Evolutionary conservation across 2,888 invertebrate genomes (phyloP).

Genomic region (Leptogaster cylindrica): DNA sequence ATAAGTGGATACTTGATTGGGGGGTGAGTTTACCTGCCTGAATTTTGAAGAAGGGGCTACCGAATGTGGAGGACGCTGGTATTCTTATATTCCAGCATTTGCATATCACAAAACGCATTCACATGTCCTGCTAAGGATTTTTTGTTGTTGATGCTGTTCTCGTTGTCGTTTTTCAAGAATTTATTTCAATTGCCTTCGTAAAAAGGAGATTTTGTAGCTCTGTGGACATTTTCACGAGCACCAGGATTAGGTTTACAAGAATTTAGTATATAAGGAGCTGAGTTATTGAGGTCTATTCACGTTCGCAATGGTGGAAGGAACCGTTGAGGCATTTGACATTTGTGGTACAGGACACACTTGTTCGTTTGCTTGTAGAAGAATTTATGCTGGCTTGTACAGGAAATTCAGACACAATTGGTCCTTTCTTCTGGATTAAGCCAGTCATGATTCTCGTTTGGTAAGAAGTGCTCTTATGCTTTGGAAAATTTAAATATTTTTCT

Average conservation of each 20-base stretch:
- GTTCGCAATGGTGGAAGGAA: background rate
- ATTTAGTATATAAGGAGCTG: slow-evolving; percentile 17
- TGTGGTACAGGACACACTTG: slow-evolving; percentile 11
- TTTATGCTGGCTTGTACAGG: slow-evolving; percentile 24
- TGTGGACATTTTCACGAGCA: slow-evolving; percentile 35
- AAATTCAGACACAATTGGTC: slow-evolving; percentile 20
- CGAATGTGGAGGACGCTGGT: background rate
- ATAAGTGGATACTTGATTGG: slow-evolving; percentile 34
- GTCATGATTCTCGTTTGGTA: slow-evolving; percentile 2
- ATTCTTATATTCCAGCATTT: slow-evolving; percentile 28
- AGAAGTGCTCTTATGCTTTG: slow-evolving; percentile 18
- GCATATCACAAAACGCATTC: slow-evolving; percentile 38
- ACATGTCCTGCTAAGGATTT: slow-evolving; percentile 24
- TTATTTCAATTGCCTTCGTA: slow-evolving; percentile 40
- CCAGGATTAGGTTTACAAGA: slow-evolving; percentile 31
- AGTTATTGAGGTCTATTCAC: slow-evolving; percentile 29
- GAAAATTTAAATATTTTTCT: slow-evolving; percentile 25
- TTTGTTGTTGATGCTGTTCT: too few species aligned
- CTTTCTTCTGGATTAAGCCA: slow-evolving; percentile 23
- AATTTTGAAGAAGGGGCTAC: background rate
- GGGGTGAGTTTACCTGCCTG: slow-evolving; percentile 17
- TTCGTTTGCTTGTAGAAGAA: slow-evolving; percentile 5
- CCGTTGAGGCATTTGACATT: slow-evolving; percentile 29
- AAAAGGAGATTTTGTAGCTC: slow-evolving; percentile 34
- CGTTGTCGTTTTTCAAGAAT: slow-evolving; percentile 34